Evolutionary conservation across 2,797 vertebrate genomes (phyloP), one percentile per base, ranked within the genome.

Genomic region (Serranus cabrilla): DNA sequence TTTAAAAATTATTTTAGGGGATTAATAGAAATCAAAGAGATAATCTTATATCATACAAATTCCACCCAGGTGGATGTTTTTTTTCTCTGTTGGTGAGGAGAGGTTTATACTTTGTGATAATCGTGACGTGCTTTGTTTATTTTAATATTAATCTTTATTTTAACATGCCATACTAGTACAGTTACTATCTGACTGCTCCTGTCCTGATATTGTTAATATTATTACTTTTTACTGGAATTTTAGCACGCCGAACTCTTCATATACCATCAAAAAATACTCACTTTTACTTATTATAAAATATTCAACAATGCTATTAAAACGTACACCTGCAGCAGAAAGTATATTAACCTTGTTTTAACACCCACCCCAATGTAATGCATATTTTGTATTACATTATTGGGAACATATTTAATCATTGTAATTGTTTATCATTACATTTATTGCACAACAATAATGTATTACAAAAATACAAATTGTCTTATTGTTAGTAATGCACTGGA

Each of bases 1-100:
- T 85, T 74, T 62, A 68, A 64, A 45, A 76, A 76, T 60, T 75
- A 75, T 82, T 86, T 63, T 49, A 45, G 52, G 67, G 68, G 74
- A 89, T 84, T 86, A 78, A 71, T 71, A 74, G 23, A 72, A 71
- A 87, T 86, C 67, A 71, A 77, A 82, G 86, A 76, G 60, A 50
- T 77, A 77, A 83, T 81, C 50, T 68, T n/a, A 57, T 40, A 70
- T 78, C 31, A 61, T 59, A 37, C 34, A 65, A 67, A 57, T 4
- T 61, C 72, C 23, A 60, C 34, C 16, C 3, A 40, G 23, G 14
- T 60, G 31, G 61, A 40, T 34, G 4, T 42, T 34, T n/a, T 34
- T 49, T 59, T 16, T 37, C 10, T 27, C 27, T 60, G 39, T 13
- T 49, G 6, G 17, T 45, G 3, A 47, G 25, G 8, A 60, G 9